These are phyloP conservation scores for Chironomus tepperi DNA, from an alignment of 1,140 invertebrate species.

Conservation along the genomic window DNA sequence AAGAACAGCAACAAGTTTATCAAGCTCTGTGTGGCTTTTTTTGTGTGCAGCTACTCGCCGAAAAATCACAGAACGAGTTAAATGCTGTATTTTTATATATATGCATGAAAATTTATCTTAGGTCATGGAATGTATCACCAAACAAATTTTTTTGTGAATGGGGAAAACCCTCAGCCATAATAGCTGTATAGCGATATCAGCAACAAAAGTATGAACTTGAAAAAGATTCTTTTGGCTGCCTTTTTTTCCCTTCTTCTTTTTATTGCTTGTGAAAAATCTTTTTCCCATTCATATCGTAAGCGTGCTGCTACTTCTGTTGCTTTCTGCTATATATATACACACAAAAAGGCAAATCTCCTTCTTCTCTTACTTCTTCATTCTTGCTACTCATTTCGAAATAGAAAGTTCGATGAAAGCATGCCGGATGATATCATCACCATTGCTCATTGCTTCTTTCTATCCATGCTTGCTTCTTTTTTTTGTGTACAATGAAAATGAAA, in stretches of 20 bases:
- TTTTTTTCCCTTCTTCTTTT: too few species aligned
- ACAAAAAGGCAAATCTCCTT: too few species aligned
- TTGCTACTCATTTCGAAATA: not conserved
- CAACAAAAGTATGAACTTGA: too few species aligned
- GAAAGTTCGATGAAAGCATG: not conserved
- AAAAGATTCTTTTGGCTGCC: too few species aligned
- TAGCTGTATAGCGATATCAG: too few species aligned
- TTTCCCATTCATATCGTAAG: not conserved
- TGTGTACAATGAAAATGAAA: conserved; percentile 9
- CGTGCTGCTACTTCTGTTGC: too few species aligned
- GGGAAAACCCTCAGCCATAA: too few species aligned
- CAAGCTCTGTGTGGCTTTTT: not conserved
- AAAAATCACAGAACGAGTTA: not conserved
- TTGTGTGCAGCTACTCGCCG: not conserved
- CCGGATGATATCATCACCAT: not conserved
- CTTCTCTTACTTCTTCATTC: too few species aligned
- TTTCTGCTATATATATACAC: too few species aligned
- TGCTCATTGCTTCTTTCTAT: not conserved
- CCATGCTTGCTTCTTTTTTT: too few species aligned
- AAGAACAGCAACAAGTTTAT: not conserved
- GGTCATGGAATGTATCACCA: not conserved
- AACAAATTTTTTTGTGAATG: too few species aligned
- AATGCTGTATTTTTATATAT: too few species aligned
- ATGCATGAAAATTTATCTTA: not conserved
- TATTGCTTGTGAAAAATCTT: not conserved